Conservation (phyloP, 2,888 invertebrate genomes). For the Odontothrips loti region DNA sequence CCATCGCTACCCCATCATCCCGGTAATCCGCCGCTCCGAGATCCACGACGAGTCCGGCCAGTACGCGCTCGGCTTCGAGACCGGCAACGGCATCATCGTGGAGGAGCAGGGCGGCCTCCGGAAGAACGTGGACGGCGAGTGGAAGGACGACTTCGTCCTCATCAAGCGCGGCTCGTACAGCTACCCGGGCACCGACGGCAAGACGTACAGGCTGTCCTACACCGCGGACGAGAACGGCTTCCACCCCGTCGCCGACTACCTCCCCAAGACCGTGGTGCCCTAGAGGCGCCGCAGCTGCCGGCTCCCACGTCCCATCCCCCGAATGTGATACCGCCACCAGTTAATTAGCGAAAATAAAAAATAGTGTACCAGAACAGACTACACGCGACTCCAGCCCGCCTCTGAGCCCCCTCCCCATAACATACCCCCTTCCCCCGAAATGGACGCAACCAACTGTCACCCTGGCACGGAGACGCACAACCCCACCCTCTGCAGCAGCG, state of each 20-base stretch:
- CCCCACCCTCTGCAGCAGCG: background rate
- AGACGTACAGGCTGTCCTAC: background rate
- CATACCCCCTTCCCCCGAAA: too few relatives aligned
- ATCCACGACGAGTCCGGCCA: slow-evolving; percentile 14
- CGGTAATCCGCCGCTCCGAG: background rate
- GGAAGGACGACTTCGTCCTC: background rate
- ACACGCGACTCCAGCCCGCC: too few relatives aligned
- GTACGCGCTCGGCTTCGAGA: slow-evolving; percentile 11
- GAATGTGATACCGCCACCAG: background rate
- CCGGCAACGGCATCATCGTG: slow-evolving; percentile 12
- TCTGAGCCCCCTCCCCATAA: too few relatives aligned
- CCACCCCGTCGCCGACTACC: background rate
- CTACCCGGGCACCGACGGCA: slow-evolving; percentile 10
- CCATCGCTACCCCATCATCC: slow-evolving; percentile 1
- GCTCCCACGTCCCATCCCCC: too few relatives aligned
- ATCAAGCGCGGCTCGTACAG: background rate
- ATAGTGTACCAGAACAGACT: too few relatives aligned
- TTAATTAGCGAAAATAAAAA: too few relatives aligned
- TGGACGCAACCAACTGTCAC: background rate
- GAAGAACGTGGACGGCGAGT: background rate
- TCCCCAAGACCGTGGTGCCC: background rate
- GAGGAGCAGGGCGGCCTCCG: slow-evolving; percentile 10
- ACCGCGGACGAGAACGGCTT: background rate
- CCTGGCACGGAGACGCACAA: background rate
- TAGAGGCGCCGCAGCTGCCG: background rate